Evolutionary conservation across 2,113 vertebrate genomes (phyloP), one percentile per base, ranked within the genome.

Genomic region (Corvus cornix): DNA sequence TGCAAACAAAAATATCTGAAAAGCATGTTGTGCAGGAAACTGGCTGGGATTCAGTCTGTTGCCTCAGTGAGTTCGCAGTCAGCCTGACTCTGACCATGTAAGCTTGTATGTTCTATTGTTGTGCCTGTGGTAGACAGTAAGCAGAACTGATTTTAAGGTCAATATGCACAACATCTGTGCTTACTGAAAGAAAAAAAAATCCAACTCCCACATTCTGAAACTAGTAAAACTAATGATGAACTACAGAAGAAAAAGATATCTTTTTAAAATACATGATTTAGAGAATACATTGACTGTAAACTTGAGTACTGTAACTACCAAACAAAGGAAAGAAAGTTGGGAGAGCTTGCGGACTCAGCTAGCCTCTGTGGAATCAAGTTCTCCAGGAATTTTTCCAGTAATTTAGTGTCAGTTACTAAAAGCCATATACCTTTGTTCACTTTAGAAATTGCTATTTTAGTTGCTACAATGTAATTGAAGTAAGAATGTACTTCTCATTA

Each of bases 1-100:
- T 58, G 43, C 39, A 88, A 93, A 84, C 64, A 88, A 93, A 94
- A 94, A 72, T 84, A 92, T 88, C 92, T 94, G 56, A 93, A 93
- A 88, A 92, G 60, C 44, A 24, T 56, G 30, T 72, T 92, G 68
- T 92, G 52, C 68, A 70, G 72, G 60, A 78, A 91, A 30, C 82
- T 93, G 92, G 21, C 79, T 88, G 82, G 27, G 88, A 86, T 81
- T 94, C 55, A 83, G 55, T 28, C 53, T 85, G 49, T 82, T 6
- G 15, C 63, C 72, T 75, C 67, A 55, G 44, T 76, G 59, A 93
- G 72, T 35, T 77, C 63, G 30, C 46, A 67, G 69, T 80, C 64
- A 82, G 87, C 67, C 87, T 81, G 44, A 39, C 80, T 86, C n/a
- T 1, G 4, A 52, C 41, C 73, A 43, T 48, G 6, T 27, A 75